Evolutionary conservation across 2,797 vertebrate species (phyloP), one percentile per base, ranked within the genome.

Genomic region (Anabacerthia variegaticeps): DNA sequence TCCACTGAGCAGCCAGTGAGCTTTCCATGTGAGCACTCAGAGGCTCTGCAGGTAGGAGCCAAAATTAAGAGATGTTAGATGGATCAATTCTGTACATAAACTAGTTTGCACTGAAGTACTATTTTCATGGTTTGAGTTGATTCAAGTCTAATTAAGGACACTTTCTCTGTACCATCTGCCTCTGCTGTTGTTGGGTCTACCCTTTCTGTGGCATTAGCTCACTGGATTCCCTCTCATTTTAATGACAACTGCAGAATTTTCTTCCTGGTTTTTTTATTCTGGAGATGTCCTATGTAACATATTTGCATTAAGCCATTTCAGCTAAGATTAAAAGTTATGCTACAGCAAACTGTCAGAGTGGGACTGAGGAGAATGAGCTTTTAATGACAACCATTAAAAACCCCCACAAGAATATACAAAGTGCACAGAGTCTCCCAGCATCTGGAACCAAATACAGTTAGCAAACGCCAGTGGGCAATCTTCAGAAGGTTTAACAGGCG

Each of bases 1-100:
- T 52, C 21, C 0, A 1, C 43, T 48, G 34, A 63, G 11, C 56
- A 73, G 12, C 5, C 62, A 75, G 41, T 0, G 2, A 67, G 9
- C 5, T 52, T 76, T 11, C 32, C 18, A 15, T 24, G 27, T 18
- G 28, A 48, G 12, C 24, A 34, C 21, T 62, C 27, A 34, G 52
- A 23, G 22, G 14, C 34, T 68, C 59, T 63, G 49, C 18, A 2
- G 1, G 10, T 22, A 28, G n/a, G 14, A 62, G 32, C 21, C 16
- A 72, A 30, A 68, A 39, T n/a, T 62, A 46, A n/a, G 69, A 37
- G 30, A 62, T n/a, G 12, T 76, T 62, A 61, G 5, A 27, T 56
- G 54, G 6, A 48, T 46, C 26, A 4, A 10, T 67, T 85, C 59
- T 81, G 34, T 14, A 34, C 2, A 34, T 56, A 48, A 67, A 62